These are phyloP conservation scores for Peromyscus nudipes DNA, from an alignment of 2,797 vertebrate genomes.

Conservation along the genomic window DNA sequence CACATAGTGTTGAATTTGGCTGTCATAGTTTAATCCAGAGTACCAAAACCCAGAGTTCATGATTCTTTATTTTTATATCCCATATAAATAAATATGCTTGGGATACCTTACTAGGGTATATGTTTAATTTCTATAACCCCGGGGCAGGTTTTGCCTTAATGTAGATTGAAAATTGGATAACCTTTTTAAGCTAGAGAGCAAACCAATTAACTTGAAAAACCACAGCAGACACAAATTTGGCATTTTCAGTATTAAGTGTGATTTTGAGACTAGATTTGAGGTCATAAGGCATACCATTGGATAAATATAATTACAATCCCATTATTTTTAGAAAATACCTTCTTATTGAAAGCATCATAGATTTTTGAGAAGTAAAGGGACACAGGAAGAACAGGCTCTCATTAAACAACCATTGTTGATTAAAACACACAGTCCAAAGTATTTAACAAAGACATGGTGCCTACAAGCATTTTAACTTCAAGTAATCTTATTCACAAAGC, in stretches of 20 bases:
- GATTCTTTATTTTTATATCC: background rate
- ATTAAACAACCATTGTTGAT: background rate
- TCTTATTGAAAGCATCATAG: background rate
- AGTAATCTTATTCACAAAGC: background rate
- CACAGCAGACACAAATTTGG: background rate
- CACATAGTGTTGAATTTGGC: background rate
- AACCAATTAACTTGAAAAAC: background rate
- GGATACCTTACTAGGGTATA: background rate
- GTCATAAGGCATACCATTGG: background rate
- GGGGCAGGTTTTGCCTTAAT: background rate
- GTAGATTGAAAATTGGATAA: background rate
- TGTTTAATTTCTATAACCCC: background rate
- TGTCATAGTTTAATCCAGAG: background rate
- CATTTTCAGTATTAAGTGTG: background rate
- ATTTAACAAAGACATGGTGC: background rate
- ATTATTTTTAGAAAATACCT: background rate
- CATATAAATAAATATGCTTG: background rate
- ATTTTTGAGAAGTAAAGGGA: conserved; percentile 6
- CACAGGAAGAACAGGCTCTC: background rate
- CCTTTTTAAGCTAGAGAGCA: background rate
- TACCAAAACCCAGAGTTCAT: background rate
- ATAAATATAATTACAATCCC: background rate
- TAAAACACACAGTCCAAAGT: background rate
- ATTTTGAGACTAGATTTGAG: background rate
- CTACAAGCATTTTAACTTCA: background rate